Base-by-base conservation (phyloP, 2,113 vertebrate genomes). In the Rhinoderma darwinii region DNA sequence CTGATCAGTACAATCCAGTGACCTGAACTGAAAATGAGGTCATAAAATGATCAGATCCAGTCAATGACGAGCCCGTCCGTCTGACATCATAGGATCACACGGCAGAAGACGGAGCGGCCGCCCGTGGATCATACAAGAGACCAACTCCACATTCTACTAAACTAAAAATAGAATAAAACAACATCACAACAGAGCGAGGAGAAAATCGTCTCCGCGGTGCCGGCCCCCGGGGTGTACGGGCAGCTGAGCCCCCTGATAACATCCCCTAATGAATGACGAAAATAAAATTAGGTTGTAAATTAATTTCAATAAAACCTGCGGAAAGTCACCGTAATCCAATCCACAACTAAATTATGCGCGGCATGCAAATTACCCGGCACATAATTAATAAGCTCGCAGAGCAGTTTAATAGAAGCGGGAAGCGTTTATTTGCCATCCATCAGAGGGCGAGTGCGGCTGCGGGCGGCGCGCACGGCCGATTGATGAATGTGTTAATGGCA, bases 241-340 rank as follows among this genome's bases (percentile, higher is more conserved):
- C 37, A 63, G 56, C 25, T 11, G 1, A 4, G 17, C 80, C 22
- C 27, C 47, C 15, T 72, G 30, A 20, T 78, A 20, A 84, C 54
- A 54, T 37, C 47, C 5, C 9, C 22, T 54, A 84, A 84, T 84
- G 68, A 74, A 84, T 73, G 47, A 41, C 82, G 56, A 32, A 51
- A 84, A 83, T 70, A 83, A 51, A 44, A 74, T 84, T 84, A 84
- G 50, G 47, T 27, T 32, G 66, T 27, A 73, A 54, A 44, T 44
- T 73, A 83, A 83, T 83, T 83, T 51, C 47, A 73, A 83, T 83
- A 73, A 73, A 83, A 54, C 35, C 82, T 39, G 82, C 5, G 27
- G 44, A 84, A 84, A 74, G 82, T 84, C 82, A 83, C 66, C 30
- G 44, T 50, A 73, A 83, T 56, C 50, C 56, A 84, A 84, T 84